Evolutionary conservation across 2,113 vertebrate genomes (phyloP), one percentile per base, ranked within the genome.

Genomic region (Mohoua ochrocephala): DNA sequence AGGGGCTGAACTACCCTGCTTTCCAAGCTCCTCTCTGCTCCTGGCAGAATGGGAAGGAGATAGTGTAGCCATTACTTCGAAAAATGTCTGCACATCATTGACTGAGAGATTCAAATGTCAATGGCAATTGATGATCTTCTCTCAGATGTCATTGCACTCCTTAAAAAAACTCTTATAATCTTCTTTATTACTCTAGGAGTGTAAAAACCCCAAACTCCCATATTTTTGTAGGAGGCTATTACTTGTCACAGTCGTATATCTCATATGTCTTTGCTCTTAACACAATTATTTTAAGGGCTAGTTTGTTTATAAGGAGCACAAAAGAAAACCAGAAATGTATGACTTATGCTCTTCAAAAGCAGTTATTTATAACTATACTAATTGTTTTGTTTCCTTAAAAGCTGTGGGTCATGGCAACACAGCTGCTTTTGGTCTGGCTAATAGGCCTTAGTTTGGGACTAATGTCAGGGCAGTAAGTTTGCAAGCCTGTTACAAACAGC

Each of bases 331-430:
- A 83, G 71, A 87, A 93, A 89, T 77, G 28, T 70, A 85, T 57
- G 74, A 79, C 33, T 94, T 89, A 18, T 0, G 4, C 18, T 83
- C 75, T 90, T 93, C 78, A 71, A 56, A 96, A 96, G 49, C 31
- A 49, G 49, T 76, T 93, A 88, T 90, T 73, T 94, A 70, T 91
- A 95, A 76, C 54, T 59, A 17, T n/a, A 37, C 71, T 92, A 84
- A 89, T 83, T 85, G 79, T 85, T 94, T 86, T 80, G 56, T 81
- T 95, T 56, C 35, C 56, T 94, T 91, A 83, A 89, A 85, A 74
- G 64, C 61, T 67, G 60, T 77, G 56, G 92, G 52, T 90, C 67
- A 61, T 84, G 54, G 54, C 75, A 95, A 91, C 83, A 93, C 80
- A 91, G 59, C 71, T 96, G 79, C 0, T 93, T 95, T 92, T 83